Base-by-base conservation (phyloP, 2,797 vertebrate genomes). In the Rhabdophis nuchalis region DNA sequence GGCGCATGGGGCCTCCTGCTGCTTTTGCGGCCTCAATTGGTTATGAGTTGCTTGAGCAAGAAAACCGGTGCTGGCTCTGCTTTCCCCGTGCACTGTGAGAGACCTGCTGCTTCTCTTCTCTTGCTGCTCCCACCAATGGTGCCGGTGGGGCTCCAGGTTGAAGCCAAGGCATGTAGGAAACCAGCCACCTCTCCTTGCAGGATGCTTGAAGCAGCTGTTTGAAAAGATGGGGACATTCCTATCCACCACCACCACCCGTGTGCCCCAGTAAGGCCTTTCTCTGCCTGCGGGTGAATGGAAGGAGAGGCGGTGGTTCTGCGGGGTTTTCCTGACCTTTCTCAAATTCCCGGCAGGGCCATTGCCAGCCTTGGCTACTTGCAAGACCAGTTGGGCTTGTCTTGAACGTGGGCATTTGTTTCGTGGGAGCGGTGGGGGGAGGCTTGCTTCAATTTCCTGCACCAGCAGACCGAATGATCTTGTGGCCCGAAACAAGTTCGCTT, bases 1-100 rank as follows among this genome's bases (percentile, higher is more conserved):
- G 46, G 2, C 46, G 5, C 46, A 46, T 46, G 46, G 46, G 46
- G 46, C 46, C 46, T 46, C 46, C 46, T 46, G 46, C 46, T 46
- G 46, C 5, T 46, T 46, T 46, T 46, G 46, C 46, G 2, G 46
- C 46, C 46, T 46, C 46, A 46, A 46, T 46, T 5, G 0, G 46
- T 46, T 46, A 46, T 98, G 90, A 92, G 94, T 57, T 5, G 20
- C 68, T 27, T 3, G 23, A 9, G 12, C 5, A 27, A 11, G n/a
- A 53, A 12, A 46, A 11, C 3, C 14, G 32, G n/a, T 7, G 36
- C 14, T 27, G 54, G 2, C 12, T 4, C 3, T 4, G 27, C 36
- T 32, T 53, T 23, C 6, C 32, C 5, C 5, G 2, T 0, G 27
- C 3, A 25, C 32, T 16, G 8, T 27, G 85, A 4, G 4, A 4